Percentiles rank a stretch among this genome's conserved stretches.
Evolutionary conservation across 2,888 invertebrate species (phyloP).

Genomic region (Cartodere bifasciata): DNA sequence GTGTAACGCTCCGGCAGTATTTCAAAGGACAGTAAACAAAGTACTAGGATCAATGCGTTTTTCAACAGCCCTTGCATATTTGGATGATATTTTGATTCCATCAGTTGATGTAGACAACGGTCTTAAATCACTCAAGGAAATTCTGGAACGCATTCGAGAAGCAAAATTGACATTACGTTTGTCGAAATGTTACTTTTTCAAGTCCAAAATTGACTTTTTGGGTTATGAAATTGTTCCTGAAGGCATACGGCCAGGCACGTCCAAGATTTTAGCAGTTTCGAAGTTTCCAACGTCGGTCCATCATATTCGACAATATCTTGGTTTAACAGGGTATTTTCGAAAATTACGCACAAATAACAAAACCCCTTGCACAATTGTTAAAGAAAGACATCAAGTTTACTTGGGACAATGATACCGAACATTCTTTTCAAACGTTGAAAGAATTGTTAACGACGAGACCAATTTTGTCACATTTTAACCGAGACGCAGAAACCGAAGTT

Average conservation of each 20-base stretch:
- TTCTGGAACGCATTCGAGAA: neutral
- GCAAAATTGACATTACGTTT: slow-evolving; percentile 6
- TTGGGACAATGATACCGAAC: neutral
- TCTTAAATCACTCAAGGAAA: neutral
- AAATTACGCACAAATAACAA: slow-evolving; percentile 1
- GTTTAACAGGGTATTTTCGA: slow-evolving; percentile 9
- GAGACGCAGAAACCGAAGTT: slow-evolving; percentile 1
- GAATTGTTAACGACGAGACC: neutral
- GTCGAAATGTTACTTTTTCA: slow-evolving; percentile 6
- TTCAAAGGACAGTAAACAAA: slow-evolving; percentile 14
- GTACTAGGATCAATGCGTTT: slow-evolving; percentile 13
- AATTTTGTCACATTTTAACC: neutral
- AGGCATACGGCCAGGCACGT: slow-evolving; percentile 5
- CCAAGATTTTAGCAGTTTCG: slow-evolving; percentile 5
- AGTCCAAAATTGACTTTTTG: slow-evolving; percentile 4
- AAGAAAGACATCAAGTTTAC: slow-evolving; percentile 1
- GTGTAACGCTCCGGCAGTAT: slow-evolving; percentile 22
- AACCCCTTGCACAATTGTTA: neutral
- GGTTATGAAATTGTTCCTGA: slow-evolving; percentile 6
- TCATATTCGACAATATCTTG: slow-evolving; percentile 7
- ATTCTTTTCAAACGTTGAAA: neutral
- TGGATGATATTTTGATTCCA: slow-evolving; percentile 6
- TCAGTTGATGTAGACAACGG: neutral
- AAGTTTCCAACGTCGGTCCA: slow-evolving; percentile 3
- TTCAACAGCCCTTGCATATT: slow-evolving; percentile 8